Conservation (phyloP, 2,113 vertebrate species). For the Triplophysa rosa region DNA sequence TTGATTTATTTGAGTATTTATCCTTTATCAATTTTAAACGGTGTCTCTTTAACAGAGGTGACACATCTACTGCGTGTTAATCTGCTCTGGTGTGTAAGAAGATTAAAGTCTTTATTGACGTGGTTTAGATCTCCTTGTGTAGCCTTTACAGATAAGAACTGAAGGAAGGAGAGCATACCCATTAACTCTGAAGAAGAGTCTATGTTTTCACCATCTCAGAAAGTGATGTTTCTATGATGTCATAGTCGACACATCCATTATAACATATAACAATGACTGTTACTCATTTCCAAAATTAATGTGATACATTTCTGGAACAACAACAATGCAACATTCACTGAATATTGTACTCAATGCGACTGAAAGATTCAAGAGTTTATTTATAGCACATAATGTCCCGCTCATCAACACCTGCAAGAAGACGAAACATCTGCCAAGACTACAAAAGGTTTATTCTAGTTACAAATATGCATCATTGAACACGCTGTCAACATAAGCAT, state of each 20-base stretch:
- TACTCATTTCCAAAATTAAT: neutral
- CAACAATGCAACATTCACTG: neutral
- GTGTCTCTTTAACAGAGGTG: conserved; percentile 15
- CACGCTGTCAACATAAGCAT: neutral
- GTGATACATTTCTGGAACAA: neutral
- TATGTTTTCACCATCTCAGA: neutral
- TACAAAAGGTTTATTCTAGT: conserved; percentile 10
- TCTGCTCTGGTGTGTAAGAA: conserved; percentile 28
- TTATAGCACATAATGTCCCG: conserved; percentile 3
- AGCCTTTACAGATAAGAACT: conserved; percentile 23
- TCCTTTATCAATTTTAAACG: conserved; percentile 17
- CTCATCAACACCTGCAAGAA: conserved; percentile 5
- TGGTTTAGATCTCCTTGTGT: conserved; percentile 21
- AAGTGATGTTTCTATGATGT: neutral
- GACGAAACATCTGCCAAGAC: conserved; percentile 8
- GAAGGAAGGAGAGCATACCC: neutral
- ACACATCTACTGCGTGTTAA: conserved; percentile 26
- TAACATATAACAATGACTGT: too few relatives aligned
- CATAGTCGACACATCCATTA: neutral
- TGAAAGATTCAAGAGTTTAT: neutral
- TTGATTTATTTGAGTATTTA: neutral
- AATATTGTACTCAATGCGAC: neutral
- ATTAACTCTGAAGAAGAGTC: neutral
- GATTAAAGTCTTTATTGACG: conserved; percentile 43
- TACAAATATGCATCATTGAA: conserved; percentile 13